Percentiles rank a stretch among this genome's conserved stretches.
These are phyloP conservation scores for Andrena bicolor DNA, from an alignment of 2,888 invertebrate species.

Conservation along the genomic window DNA sequence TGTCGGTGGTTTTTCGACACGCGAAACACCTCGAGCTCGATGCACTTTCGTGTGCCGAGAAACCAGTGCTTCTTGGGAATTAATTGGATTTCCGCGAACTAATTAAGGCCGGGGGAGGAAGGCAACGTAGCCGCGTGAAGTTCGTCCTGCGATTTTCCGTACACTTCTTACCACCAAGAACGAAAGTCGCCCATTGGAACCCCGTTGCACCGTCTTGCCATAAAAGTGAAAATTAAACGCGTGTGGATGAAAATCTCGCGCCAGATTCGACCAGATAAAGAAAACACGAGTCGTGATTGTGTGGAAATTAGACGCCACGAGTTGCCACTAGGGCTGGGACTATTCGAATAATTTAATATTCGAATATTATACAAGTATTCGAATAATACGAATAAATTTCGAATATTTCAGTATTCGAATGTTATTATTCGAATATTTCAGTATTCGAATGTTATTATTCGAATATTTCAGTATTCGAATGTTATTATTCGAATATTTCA, in stretches of 20 bases:
- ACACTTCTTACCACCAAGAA: not conserved
- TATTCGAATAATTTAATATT: too few species aligned
- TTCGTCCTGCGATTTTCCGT: not conserved
- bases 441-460: too few species aligned
- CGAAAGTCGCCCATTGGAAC: constrained; percentile 8
- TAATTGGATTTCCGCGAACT: constrained; percentile 40
- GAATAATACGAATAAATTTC: too few species aligned
- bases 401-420: too few species aligned
- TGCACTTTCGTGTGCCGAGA: not conserved
- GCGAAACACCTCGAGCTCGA: not conserved
- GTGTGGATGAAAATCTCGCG: constrained; percentile 27
- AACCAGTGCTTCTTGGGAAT: constrained; percentile 19
- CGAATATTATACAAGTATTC: too few species aligned
- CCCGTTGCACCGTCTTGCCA: constrained; percentile 11
- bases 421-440: too few species aligned
- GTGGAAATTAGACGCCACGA: constrained; percentile 54
- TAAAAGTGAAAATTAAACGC: constrained; percentile 30
- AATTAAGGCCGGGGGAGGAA: constrained; percentile 18
- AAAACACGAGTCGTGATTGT: constrained; percentile 57
- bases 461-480: too few species aligned
- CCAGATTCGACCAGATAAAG: constrained; percentile 56
- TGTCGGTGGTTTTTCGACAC: not conserved
- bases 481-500: too few species aligned
- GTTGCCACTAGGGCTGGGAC: not conserved
- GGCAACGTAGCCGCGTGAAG: not conserved